Evolutionary conservation across 2,888 invertebrate species (phyloP).

Genomic region (Ectropis crepuscularia): DNA sequence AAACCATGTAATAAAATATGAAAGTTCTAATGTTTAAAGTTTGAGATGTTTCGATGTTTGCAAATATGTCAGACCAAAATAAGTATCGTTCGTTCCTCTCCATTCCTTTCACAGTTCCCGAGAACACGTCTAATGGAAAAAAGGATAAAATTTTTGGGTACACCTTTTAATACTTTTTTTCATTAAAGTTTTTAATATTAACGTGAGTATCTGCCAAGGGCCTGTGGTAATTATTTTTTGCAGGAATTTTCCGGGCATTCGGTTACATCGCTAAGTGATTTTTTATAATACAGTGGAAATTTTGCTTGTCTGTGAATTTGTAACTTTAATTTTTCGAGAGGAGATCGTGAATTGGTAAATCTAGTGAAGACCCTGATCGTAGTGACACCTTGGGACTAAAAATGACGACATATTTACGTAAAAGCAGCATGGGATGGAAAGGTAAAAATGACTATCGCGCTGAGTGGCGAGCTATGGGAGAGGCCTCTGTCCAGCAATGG

Average conservation of each 20-base stretch:
- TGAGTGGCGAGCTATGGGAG: too few relatives aligned
- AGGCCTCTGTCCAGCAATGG: too few relatives aligned
- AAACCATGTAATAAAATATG: too few relatives aligned
- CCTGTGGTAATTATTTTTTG: constrained; percentile 76
- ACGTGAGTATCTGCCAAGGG: constrained; percentile 70
- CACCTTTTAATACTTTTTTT: constrained; percentile 81
- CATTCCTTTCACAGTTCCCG: constrained; percentile 47
- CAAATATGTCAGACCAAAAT: not conserved
- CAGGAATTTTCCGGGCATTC: constrained; percentile 64
- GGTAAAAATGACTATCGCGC: too few relatives aligned
- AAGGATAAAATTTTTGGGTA: constrained; percentile 77
- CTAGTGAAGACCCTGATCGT: too few relatives aligned
- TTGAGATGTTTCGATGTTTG: too few relatives aligned
- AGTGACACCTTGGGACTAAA: too few relatives aligned
- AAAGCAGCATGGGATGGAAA: too few relatives aligned
- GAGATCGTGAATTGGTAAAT: too few relatives aligned
- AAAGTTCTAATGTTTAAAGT: too few relatives aligned
- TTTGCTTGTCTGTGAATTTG: constrained; percentile 8
- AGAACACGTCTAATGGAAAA: constrained; percentile 78
- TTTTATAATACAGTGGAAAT: constrained; percentile 12
- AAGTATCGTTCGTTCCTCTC: constrained; percentile 43
- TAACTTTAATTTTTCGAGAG: not conserved
- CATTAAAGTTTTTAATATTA: constrained; percentile 85
- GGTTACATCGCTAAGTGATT: constrained; percentile 36
- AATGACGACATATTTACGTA: too few relatives aligned